Conservation (phyloP, 2,797 vertebrate genomes). For the Xenopus petersii region DNA sequence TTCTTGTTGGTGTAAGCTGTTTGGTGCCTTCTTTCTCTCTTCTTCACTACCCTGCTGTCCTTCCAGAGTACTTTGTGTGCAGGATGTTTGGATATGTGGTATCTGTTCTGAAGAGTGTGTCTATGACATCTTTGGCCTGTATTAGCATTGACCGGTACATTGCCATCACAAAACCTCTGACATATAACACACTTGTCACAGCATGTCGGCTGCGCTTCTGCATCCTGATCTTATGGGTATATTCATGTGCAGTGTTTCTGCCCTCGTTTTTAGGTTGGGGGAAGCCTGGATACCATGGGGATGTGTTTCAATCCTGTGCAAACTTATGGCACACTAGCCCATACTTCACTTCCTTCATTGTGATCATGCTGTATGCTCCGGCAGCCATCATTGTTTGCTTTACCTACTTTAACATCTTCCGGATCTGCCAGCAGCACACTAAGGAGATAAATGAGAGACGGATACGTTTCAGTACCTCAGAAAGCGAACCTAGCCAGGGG, state of each 20-base stretch:
- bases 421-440: slow-evolving; percentile 95
- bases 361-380: slow-evolving; percentile 88
- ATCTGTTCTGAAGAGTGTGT: slow-evolving; percentile 93
- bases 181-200: slow-evolving; percentile 86
- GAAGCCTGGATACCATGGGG: slow-evolving; percentile 97
- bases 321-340: slow-evolving; percentile 82
- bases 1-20: slow-evolving; percentile 94
- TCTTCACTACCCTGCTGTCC: slow-evolving; percentile 79
- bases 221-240: slow-evolving; percentile 88
- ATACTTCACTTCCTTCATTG: slow-evolving; percentile 90
- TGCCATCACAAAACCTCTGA: slow-evolving; percentile 90
- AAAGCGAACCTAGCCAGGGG: slow-evolving; percentile 67
- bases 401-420: slow-evolving; percentile 96
- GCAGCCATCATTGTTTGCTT: slow-evolving; percentile 91
- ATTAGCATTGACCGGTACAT: slow-evolving; percentile 96
- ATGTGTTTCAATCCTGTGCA: slow-evolving; percentile 90
- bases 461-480: slow-evolving; percentile 85
- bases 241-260: slow-evolving; percentile 89
- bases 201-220: slow-evolving; percentile 90
- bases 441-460: slow-evolving; percentile 91
- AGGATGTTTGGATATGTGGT: slow-evolving; percentile 92
- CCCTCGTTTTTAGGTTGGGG: slow-evolving; percentile 93
- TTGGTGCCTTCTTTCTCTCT: slow-evolving; percentile 91
- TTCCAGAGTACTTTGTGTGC: slow-evolving; percentile 86
- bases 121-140: slow-evolving; percentile 91